These are phyloP conservation scores for Apodemia duryi DNA, from an alignment of 2,888 invertebrate species.

Conservation along the genomic window DNA sequence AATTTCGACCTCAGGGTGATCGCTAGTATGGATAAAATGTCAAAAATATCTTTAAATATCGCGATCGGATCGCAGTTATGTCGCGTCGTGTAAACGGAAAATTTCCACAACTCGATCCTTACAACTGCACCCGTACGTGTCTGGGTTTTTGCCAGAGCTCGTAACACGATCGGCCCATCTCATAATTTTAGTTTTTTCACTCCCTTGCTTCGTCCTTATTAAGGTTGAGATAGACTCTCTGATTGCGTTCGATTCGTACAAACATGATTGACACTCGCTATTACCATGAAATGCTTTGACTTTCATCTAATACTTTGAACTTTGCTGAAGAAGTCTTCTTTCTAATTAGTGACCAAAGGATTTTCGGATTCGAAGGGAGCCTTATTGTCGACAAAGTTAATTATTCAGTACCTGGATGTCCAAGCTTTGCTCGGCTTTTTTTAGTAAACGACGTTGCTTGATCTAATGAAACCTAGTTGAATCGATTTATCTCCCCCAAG, in stretches of 20 bases:
- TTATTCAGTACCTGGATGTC: no score
- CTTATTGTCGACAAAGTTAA: no score
- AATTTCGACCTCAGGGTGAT: no score
- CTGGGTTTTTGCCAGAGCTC: slow-evolving; percentile 52
- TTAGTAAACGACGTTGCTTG: no score
- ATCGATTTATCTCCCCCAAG: no score
- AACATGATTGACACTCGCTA: slow-evolving; percentile 50
- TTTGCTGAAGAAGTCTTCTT: neutral
- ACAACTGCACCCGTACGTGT: slow-evolving; percentile 43
- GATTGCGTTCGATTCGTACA: slow-evolving; percentile 29
- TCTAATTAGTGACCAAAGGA: neutral
- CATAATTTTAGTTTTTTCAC: slow-evolving; percentile 68
- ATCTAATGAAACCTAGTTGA: no score
- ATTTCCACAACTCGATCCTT: slow-evolving; percentile 39
- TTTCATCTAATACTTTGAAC: slow-evolving; percentile 6
- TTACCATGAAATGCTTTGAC: slow-evolving; percentile 11
- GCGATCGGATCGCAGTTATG: neutral
- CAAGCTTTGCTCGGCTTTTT: no score
- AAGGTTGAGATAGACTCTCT: slow-evolving; percentile 34
- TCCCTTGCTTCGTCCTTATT: slow-evolving; percentile 48
- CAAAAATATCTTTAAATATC: no score
- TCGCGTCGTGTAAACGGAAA: slow-evolving; percentile 29
- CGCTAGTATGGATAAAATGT: no score
- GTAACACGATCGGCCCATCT: slow-evolving; percentile 73
- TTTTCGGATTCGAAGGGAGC: neutral